Base-by-base conservation (phyloP, 1,140 invertebrate genomes). In the Hypothenemus hampei region DNA sequence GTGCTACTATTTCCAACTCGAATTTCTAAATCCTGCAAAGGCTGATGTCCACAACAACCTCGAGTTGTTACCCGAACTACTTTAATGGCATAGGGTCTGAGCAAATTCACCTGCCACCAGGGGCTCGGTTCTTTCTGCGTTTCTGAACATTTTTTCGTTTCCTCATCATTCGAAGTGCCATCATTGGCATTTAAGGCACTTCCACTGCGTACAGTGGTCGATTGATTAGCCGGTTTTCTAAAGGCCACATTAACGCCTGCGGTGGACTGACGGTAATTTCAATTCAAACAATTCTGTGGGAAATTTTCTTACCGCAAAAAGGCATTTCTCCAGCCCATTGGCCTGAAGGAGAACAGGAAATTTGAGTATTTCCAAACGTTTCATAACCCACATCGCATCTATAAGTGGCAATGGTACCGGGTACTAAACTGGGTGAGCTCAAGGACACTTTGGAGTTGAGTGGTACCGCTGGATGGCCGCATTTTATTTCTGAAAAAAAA, bases 21-120 rank as follows among this genome's bases (percentile, higher is more conserved):
- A 53, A 95, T 93, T 74, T 95, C 91, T 36, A 94, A 75, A 70
- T 94, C 91, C 71, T 92, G 86, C 20, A 93, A 75, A n/a, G 89
- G 89, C 65, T 91, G 87, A 65, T 92, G 88, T 63, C 89, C 85
- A 83, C 75, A 70, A 41, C 68, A 70, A 20, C 88, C 88, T 70
- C 90, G 78, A 0, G 90, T 92, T 1, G 91, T 90, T 8, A 94
- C 84, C 49, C 89, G 73, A 7, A 95, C 85, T 6, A 89, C 87
- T 65, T 85, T 83, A 24, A 94, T 82, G 7, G 89, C 78, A 67
- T 93, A 91, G 8, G 89, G 81, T 33, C 85, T 77, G 4, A 95
- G 76, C 10, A 95, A 73, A 69, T 95, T 88, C 0, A 93, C 90
- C 55, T 85, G 83, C 91, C 91, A 95, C 89, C 90, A 94, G 0